Conservation (phyloP, 2,888 invertebrate species). For the Polylopha cassiicola region DNA sequence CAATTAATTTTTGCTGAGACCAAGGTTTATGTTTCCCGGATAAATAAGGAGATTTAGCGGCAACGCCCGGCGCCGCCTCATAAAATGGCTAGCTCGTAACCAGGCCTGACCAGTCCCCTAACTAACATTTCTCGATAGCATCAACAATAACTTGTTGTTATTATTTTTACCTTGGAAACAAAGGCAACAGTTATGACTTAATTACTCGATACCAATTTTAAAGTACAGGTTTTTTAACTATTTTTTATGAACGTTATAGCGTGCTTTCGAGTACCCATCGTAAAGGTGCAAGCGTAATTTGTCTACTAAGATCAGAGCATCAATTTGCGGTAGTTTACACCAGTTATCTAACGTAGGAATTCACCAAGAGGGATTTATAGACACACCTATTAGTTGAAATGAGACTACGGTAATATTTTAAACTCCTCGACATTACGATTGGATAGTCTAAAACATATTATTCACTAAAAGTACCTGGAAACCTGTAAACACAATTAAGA, state of each 20-base stretch:
- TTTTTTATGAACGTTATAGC: too few species aligned
- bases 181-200: constrained; percentile 3
- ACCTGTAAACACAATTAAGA: neutral
- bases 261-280: constrained; percentile 19
- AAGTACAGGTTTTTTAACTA: too few species aligned
- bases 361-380: constrained; percentile 18
- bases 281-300: constrained; percentile 11
- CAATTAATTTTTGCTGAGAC: constrained; percentile 74
- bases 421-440: too few species aligned
- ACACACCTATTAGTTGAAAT: constrained; percentile 11
- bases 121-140: constrained; percentile 52
- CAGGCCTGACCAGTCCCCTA: constrained; percentile 52
- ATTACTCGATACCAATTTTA: too few species aligned
- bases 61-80: constrained; percentile 58
- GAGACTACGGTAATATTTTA: constrained; percentile 5
- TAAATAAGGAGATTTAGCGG: constrained; percentile 75
- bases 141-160: constrained; percentile 24
- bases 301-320: constrained; percentile 21
- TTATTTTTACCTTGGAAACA: constrained; percentile 12
- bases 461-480: neutral
- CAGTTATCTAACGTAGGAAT: constrained; percentile 11
- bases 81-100: constrained; percentile 67
- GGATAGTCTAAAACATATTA: too few species aligned
- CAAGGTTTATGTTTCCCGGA: constrained; percentile 72
- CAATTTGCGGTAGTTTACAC: constrained; percentile 22